Conservation (phyloP, 2,888 invertebrate genomes). For the Cheilosia vernalis region DNA sequence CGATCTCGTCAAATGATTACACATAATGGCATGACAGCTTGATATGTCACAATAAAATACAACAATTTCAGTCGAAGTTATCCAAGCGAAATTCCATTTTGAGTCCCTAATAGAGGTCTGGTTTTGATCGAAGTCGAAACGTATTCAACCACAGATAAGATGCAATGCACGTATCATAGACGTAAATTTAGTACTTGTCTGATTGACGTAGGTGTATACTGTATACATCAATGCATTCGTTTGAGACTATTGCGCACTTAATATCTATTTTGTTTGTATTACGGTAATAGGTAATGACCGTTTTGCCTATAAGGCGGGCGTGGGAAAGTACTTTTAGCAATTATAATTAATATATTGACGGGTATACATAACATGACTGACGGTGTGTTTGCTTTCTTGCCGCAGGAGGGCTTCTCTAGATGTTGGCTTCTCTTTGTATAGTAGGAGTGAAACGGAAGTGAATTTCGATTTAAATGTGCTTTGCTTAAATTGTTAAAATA, state of each 20-base stretch:
- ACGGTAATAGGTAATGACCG: background rate
- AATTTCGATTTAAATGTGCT: too few species aligned
- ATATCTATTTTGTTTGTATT: slow-evolving; percentile 1
- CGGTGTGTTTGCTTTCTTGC: too few species aligned
- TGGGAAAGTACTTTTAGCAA: background rate
- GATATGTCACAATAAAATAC: slow-evolving; percentile 8
- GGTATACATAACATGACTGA: too few species aligned
- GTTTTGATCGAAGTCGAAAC: slow-evolving; percentile 17
- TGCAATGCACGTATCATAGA: slow-evolving; percentile 2
- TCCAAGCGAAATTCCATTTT: slow-evolving; percentile 32
- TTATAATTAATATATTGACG: too few species aligned
- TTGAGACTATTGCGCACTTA: slow-evolving; percentile 29
- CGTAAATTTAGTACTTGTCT: slow-evolving; percentile 15
- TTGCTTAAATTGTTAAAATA: too few species aligned
- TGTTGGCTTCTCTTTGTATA: too few species aligned
- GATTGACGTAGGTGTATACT: slow-evolving; percentile 23
- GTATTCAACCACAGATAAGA: slow-evolving; percentile 20
- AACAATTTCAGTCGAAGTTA: slow-evolving; percentile 19
- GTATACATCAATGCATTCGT: slow-evolving; percentile 6
- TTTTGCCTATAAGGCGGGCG: background rate
- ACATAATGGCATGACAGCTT: slow-evolving; percentile 42
- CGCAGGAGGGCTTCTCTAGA: too few species aligned
- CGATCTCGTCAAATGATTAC: slow-evolving; percentile 53
- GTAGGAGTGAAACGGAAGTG: too few species aligned
- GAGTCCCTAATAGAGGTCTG: slow-evolving; percentile 24